Conservation (phyloP, 1,140 invertebrate genomes). For the Cataglyphis hispanica region DNA sequence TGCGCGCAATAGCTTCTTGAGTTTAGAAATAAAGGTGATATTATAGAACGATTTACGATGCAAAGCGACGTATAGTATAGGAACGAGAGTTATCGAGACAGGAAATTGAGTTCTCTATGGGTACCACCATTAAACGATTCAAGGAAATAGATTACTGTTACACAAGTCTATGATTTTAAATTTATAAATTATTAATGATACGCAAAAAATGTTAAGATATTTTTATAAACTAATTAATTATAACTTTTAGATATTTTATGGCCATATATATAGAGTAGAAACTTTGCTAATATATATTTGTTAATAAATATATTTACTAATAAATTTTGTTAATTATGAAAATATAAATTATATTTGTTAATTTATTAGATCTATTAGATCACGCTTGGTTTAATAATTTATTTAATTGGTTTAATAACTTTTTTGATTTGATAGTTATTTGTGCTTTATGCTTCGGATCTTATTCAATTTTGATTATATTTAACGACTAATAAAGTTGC, state of each 20-base stretch:
- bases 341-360: constrained; percentile 5
- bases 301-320: no score
- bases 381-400: not conserved
- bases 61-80: not conserved
- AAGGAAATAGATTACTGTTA: not conserved
- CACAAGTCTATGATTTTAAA: not conserved
- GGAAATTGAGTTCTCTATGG: not conserved
- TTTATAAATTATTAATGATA: not conserved
- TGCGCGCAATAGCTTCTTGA: not conserved
- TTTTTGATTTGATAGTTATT: not conserved
- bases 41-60: constrained; percentile 33
- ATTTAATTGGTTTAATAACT: no score
- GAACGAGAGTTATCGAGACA: not conserved
- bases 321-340: not conserved
- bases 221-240: constrained; percentile 1
- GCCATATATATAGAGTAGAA: not conserved
- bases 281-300: no score
- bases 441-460: not conserved
- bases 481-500: not conserved
- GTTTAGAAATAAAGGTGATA: constrained; percentile 20
- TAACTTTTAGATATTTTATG: not conserved
- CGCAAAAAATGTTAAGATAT: not conserved
- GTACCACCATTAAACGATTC: not conserved
- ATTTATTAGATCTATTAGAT: not conserved
- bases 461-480: constrained; percentile 5